Conservation (phyloP, 2,797 vertebrate genomes). For the Molothrus ater region DNA sequence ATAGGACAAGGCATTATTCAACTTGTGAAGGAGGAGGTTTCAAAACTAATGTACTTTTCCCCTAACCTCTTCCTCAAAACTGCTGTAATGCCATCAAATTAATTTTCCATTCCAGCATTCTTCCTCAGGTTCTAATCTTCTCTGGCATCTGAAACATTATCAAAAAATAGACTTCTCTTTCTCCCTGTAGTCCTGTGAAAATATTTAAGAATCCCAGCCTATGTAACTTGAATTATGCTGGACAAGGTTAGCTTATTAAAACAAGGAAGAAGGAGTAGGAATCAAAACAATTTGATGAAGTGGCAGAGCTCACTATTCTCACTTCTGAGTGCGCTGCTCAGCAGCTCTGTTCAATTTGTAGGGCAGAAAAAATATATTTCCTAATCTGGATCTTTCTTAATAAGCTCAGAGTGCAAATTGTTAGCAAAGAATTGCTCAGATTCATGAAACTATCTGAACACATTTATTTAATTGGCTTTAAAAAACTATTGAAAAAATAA, state of each 20-base stretch:
- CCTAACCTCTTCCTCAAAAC: not conserved
- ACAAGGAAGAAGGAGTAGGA: not conserved
- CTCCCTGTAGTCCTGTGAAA: not conserved
- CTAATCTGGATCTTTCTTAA: not conserved
- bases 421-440: not conserved
- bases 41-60: not conserved
- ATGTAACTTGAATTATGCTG: not conserved
- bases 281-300: not conserved
- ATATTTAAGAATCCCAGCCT: not conserved
- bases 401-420: not conserved
- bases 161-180: not conserved
- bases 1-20: not conserved
- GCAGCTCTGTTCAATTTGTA: not conserved
- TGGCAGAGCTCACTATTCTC: not conserved
- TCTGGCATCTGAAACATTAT: not conserved
- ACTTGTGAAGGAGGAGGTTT: not conserved
- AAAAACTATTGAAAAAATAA: not conserved
- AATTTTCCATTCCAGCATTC: conserved; percentile 33
- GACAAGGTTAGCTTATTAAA: not conserved
- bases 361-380: not conserved
- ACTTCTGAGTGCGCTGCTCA: not conserved
- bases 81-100: not conserved
- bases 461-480: not conserved
- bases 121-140: conserved; percentile 14
- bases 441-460: not conserved